Conservation (phyloP, 2,113 vertebrate genomes). For the Coreoperca whiteheadi region DNA sequence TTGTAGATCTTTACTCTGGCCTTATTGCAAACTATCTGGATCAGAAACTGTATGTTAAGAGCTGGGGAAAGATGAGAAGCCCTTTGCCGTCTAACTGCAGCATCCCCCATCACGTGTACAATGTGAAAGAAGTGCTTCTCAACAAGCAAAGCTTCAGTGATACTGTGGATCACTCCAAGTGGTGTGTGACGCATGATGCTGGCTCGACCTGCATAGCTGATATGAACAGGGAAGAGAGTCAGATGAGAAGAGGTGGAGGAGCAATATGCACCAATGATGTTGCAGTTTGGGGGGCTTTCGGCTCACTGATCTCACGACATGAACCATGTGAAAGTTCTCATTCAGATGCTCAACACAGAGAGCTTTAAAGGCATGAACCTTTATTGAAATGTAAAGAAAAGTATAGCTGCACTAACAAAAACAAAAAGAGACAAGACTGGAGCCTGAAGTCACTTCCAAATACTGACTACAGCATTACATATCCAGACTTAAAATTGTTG, state of each 20-base stretch:
- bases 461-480: background rate
- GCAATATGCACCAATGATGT: constrained; percentile 58
- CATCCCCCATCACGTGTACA: constrained; percentile 53
- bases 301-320: fast-evolving
- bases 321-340: constrained; percentile 1
- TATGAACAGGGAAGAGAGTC: constrained; percentile 69
- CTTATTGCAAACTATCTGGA: constrained; percentile 14
- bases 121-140: constrained; percentile 35
- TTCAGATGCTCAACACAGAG: background rate
- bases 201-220: constrained; percentile 68
- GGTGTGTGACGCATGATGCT: constrained; percentile 45
- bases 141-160: fast-evolving
- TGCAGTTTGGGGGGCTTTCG: constrained; percentile 35
- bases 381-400: background rate
- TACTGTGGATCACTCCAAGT: constrained; percentile 76
- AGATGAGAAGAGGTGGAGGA: constrained; percentile 72
- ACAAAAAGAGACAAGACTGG: background rate
- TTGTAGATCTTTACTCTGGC: constrained; percentile 73
- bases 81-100: constrained; percentile 60
- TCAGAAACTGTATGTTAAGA: constrained; percentile 54
- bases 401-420: background rate
- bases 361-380: constrained; percentile 18
- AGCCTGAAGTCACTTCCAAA: background rate
- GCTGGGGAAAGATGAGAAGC: constrained; percentile 49
- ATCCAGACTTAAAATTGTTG: background rate